Conservation (phyloP, 2,888 invertebrate species). For the Drosophila cyrtoloma region DNA sequence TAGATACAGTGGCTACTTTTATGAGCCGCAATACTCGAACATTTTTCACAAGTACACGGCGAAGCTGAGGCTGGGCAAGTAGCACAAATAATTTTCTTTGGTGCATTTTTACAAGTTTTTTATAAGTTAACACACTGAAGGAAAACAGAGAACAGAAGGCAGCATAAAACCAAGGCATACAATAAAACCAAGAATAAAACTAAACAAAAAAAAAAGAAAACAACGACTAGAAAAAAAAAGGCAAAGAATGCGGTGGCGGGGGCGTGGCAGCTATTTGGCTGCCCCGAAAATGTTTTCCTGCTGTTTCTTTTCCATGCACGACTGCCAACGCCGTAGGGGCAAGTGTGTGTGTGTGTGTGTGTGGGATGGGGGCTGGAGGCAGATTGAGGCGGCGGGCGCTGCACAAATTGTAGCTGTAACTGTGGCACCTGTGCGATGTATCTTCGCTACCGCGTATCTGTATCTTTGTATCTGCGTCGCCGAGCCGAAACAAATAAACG, state of each 20-base stretch:
- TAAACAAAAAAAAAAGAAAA: constrained; percentile 26
- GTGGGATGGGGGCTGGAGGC: background rate
- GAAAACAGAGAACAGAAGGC: constrained; percentile 10
- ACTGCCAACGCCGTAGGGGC: constrained; percentile 37
- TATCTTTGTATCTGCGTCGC: constrained; percentile 46
- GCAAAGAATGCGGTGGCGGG: constrained; percentile 6
- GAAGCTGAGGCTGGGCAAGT: constrained; percentile 18
- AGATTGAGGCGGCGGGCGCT: constrained; percentile 6
- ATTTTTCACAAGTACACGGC: constrained; percentile 58
- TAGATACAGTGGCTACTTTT: constrained; percentile 58
- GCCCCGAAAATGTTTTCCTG: constrained; percentile 43
- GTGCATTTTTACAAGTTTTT: constrained; percentile 60
- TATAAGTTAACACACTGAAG: constrained; percentile 60
- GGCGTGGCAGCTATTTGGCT: constrained; percentile 49
- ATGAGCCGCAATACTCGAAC: constrained; percentile 61
- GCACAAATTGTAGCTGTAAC: constrained; percentile 44
- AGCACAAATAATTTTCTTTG: constrained; percentile 56
- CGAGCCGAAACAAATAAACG: constrained; percentile 65
- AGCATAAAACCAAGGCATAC: constrained; percentile 40
- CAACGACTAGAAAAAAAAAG: constrained; percentile 8
- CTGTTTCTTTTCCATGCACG: constrained; percentile 46
- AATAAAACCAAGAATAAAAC: constrained; percentile 52
- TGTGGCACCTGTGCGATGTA: constrained; percentile 68
- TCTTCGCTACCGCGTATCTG: constrained; percentile 26
- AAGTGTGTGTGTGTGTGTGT: constrained; percentile 4